Base-by-base conservation (phyloP, 2,113 vertebrate species). In the Tetraodon nigroviridis region DNA sequence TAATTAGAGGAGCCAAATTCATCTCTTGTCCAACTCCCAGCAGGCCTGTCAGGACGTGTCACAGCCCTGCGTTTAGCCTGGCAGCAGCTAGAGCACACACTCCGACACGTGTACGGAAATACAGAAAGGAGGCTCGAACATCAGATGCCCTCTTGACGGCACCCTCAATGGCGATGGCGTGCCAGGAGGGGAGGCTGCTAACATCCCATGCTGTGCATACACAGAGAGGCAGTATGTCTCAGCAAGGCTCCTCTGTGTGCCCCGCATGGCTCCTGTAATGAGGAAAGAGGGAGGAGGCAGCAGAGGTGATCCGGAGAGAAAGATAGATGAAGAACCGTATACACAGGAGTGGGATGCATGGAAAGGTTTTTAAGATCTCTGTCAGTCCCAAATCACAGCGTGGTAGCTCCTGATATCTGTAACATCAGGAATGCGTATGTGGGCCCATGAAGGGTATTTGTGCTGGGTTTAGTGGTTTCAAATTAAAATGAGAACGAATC, bases 1-100 rank as follows among this genome's bases (percentile, higher is more conserved):
- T 79, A 89, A 87, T 88, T 88, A 89, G 77, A 55, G 64, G 47
- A 76, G 64, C 79, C 73, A 71, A 73, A 78, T 86, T 74, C 75
- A 81, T 73, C 63, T 76, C 55, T 69, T 53, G 69, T 69, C 62
- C 73, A 73, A 61, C 73, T 88, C 82, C 76, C 82, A 73, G 71
- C 49, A 22, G 71, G 78, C 63, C 64, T 71, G 82, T 73, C 75
- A 78, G 78, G 71, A 76, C 72, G 75, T 79, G 82, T 83, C 85
- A 78, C 70, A 65, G 69, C 55, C 79, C 78, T 74, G 69, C 73
- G 81, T 76, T 76, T 69, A 74, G 73, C 54, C 77, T 76, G 82
- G 76, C 83, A 84, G 71, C 51, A 22, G n/a, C 12, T 47, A 61
- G 46, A 59, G 72, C 58, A 67, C 64, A 67, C 51, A 66, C 61